phyloP scores from a whole-genome alignment of 1,140 invertebrate species.

The Epicauta chinensis region DNA sequence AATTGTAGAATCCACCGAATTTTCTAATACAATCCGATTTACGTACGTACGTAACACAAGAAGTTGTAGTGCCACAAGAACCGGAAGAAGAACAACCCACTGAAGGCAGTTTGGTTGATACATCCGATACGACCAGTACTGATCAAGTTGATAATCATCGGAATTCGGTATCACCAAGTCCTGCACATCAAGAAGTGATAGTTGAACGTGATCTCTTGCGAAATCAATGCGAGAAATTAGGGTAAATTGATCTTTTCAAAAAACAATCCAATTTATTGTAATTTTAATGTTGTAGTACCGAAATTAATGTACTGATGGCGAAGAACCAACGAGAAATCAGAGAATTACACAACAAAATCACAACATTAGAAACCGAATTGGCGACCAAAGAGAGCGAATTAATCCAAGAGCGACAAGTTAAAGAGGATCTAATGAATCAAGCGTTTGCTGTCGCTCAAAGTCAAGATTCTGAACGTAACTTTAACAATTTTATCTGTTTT shows the following conservation, averaged over 20 bases:
- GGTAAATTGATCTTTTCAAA: slow-evolving; percentile 41
- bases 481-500: no score
- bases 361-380: slow-evolving; percentile 49
- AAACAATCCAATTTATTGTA: neutral
- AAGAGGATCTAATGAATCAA: slow-evolving; percentile 52
- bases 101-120: slow-evolving; percentile 63
- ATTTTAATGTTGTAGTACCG: slow-evolving; percentile 32
- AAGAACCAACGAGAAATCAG: slow-evolving; percentile 44
- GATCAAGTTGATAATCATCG: slow-evolving; percentile 49
- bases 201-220: slow-evolving; percentile 73
- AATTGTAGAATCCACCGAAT: slow-evolving; percentile 80
- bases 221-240: slow-evolving; percentile 62
- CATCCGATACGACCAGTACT: slow-evolving; percentile 58
- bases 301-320: slow-evolving; percentile 49
- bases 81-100: slow-evolving; percentile 52
- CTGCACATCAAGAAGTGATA: slow-evolving; percentile 39
- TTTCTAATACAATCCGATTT: slow-evolving; percentile 91
- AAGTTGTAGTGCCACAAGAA: slow-evolving; percentile 78
- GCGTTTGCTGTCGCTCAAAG: slow-evolving; percentile 46
- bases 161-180: slow-evolving; percentile 52
- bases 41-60: slow-evolving; percentile 86
- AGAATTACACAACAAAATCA: slow-evolving; percentile 46
- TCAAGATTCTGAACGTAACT: slow-evolving; percentile 59
- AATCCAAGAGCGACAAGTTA: slow-evolving; percentile 54
- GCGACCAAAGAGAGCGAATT: slow-evolving; percentile 53